Evolutionary conservation across 2,888 invertebrate species (phyloP).

Genomic region (Leucophenga maculata): DNA sequence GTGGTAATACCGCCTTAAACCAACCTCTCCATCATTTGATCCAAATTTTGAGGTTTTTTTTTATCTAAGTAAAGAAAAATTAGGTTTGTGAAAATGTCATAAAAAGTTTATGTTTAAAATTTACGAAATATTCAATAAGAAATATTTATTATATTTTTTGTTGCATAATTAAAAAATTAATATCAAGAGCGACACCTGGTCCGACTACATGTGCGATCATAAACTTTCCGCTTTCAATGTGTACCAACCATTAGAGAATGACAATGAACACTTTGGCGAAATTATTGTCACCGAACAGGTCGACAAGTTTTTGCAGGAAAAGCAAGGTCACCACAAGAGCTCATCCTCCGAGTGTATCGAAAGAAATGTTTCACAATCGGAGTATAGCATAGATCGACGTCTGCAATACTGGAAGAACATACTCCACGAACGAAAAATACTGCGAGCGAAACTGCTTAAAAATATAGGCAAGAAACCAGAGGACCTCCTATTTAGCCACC

Average conservation of each 20-base stretch:
- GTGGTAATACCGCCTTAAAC: slow-evolving; percentile 43
- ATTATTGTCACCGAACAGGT: slow-evolving; percentile 34
- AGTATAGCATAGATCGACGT: slow-evolving; percentile 52
- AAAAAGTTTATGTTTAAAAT: background rate
- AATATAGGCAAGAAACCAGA: slow-evolving; percentile 37
- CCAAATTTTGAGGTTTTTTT: background rate
- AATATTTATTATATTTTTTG: background rate
- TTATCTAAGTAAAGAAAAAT: background rate
- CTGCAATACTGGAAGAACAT: slow-evolving; percentile 61
- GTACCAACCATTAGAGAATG: background rate
- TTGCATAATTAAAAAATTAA: background rate
- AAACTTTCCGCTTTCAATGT: too few relatives aligned
- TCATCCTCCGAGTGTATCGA: slow-evolving; percentile 15
- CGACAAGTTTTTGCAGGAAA: slow-evolving; percentile 31
- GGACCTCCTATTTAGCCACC: slow-evolving; percentile 47
- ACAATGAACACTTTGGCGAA: slow-evolving; percentile 3
- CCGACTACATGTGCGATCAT: too few relatives aligned
- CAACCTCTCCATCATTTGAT: slow-evolving; percentile 4
- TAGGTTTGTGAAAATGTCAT: background rate
- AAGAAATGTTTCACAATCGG: background rate
- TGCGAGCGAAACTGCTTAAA: slow-evolving; percentile 37
- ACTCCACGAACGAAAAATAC: slow-evolving; percentile 45
- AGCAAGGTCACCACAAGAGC: background rate
- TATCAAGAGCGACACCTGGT: background rate
- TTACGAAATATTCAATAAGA: background rate